Percentiles rank a stretch among this genome's conserved stretches.
Conservation (phyloP, 2,797 vertebrate species). For the Sciaenops ocellatus region DNA sequence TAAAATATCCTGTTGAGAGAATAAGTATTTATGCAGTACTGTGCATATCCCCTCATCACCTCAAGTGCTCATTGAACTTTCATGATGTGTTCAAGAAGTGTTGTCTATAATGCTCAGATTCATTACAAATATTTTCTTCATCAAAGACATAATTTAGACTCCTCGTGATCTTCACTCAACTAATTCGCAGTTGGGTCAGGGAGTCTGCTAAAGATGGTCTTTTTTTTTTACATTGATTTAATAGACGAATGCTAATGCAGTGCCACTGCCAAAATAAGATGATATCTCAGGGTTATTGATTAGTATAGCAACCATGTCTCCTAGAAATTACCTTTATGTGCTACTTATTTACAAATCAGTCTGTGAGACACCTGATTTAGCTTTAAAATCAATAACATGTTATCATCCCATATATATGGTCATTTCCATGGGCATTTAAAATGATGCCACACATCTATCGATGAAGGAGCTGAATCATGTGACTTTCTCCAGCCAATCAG, state of each 20-base stretch:
- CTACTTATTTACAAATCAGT: not conserved
- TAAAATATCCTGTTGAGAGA: not conserved
- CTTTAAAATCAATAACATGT: not conserved
- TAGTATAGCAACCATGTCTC: not conserved
- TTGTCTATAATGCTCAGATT: not conserved
- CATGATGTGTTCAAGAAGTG: not conserved
- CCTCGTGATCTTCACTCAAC: not conserved
- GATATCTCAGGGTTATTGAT: constrained; percentile 26
- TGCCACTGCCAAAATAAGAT: not conserved
- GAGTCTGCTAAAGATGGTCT: not conserved
- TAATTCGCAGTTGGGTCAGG: not conserved
- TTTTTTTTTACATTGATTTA: not conserved
- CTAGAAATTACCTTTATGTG: not conserved
- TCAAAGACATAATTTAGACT: not conserved
- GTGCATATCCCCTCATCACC: not conserved
- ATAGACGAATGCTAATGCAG: not conserved
- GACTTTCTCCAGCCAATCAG: too few relatives aligned
- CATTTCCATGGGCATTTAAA: too few relatives aligned
- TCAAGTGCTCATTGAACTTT: not conserved
- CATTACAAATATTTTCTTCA: constrained; percentile 3
- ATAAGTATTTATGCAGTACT: not conserved
- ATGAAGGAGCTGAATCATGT: too few relatives aligned
- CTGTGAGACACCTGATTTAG: not conserved
- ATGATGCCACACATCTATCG: too few relatives aligned
- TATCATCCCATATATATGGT: too few relatives aligned